Conservation (phyloP, 1,140 invertebrate genomes). For the Leptinotarsa defecta region DNA sequence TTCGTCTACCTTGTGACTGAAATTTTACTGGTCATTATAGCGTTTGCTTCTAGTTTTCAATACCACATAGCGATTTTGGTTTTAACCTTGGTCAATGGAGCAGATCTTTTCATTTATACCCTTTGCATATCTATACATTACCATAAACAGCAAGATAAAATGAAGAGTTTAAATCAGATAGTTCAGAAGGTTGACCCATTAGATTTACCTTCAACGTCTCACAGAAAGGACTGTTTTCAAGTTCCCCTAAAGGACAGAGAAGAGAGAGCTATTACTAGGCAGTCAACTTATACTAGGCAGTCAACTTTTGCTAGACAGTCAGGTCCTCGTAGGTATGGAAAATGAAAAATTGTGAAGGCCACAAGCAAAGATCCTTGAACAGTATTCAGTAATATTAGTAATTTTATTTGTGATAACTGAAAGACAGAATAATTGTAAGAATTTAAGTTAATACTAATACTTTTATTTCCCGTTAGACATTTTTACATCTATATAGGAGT, state of each 20-base stretch:
- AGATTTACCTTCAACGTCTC: neutral
- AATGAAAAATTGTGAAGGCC: no score
- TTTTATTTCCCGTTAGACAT: neutral
- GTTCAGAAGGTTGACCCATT: neutral
- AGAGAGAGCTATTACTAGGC: no score
- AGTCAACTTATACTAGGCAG: no score
- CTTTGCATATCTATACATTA: neutral
- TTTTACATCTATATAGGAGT: neutral
- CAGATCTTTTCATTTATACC: neutral
- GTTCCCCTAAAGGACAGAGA: no score
- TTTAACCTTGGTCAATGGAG: slow-evolving; percentile 1
- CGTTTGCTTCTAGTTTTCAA: neutral
- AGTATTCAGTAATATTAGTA: no score
- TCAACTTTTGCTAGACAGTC: no score
- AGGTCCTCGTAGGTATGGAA: no score
- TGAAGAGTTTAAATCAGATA: neutral
- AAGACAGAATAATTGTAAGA: neutral
- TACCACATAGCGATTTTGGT: slow-evolving; percentile 1
- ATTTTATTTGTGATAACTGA: no score
- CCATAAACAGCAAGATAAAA: neutral
- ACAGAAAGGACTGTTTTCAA: neutral
- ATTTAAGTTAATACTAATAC: neutral
- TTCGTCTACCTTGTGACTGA: neutral
- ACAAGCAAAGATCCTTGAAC: no score
- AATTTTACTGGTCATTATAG: neutral